These are phyloP conservation scores for Halocynthia roretzi DNA, from an alignment of 23 tunicate genomes.

Conservation along the genomic window DNA sequence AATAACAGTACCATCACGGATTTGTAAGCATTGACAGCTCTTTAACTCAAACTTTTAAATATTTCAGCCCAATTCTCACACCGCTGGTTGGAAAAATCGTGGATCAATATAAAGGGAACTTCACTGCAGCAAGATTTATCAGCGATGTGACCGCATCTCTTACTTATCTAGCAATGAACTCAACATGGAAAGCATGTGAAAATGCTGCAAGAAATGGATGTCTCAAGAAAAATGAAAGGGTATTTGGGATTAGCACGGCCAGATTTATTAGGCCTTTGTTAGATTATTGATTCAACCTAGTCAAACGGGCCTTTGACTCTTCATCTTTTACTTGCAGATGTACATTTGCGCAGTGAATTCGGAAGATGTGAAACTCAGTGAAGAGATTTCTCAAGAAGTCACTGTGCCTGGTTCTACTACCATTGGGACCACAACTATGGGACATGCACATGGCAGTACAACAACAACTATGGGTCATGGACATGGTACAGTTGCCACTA, in stretches of 20 bases:
- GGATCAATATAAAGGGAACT: conserved; percentile 15
- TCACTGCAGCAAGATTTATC: conserved; percentile 4
- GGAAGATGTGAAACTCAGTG: background rate
- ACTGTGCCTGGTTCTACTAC: no score
- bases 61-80: conserved; percentile 24
- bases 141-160: conserved; percentile 26
- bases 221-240: background rate
- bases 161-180: conserved; percentile 21
- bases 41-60: no score
- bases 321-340: background rate
- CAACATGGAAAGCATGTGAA: conserved; percentile 10
- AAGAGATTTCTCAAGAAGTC: background rate
- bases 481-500: background rate
- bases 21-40: no score
- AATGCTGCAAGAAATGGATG: background rate
- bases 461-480: background rate
- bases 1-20: no score
- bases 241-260: background rate
- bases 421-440: background rate
- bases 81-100: conserved; percentile 20
- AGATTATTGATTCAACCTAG: no score
- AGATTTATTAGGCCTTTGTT: background rate
- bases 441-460: background rate
- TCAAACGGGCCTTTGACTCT: background rate
- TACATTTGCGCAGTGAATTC: background rate